These are phyloP conservation scores for Spicauda simplicius DNA, from an alignment of 2,888 invertebrate genomes.

Conservation along the genomic window DNA sequence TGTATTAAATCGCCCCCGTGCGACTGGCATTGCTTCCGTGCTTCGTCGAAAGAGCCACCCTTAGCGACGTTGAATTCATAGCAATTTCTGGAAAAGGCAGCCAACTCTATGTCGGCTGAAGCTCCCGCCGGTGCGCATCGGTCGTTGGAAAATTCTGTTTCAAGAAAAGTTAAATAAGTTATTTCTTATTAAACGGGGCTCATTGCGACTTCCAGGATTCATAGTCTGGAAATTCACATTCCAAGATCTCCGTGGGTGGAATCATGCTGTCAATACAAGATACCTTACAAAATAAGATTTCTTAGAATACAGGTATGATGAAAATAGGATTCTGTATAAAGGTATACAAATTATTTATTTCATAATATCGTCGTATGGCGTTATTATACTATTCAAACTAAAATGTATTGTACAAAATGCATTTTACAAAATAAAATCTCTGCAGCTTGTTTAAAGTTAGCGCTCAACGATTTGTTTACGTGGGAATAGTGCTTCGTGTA, in stretches of 20 bases:
- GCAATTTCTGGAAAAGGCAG: conserved; percentile 93
- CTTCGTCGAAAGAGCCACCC: conserved; percentile 93
- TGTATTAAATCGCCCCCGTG: conserved; percentile 90
- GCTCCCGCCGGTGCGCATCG: conserved; percentile 90
- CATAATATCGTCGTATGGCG: too few relatives aligned
- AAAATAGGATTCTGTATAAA: neutral
- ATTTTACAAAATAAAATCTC: too few relatives aligned
- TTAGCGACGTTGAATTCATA: conserved; percentile 94
- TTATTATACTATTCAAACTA: neutral
- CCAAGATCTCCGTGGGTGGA: neutral
- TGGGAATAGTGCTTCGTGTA: neutral
- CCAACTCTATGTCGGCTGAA: conserved; percentile 91
- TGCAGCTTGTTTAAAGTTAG: conserved; percentile 8
- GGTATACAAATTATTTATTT: too few relatives aligned
- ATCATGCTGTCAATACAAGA: conserved; percentile 1
- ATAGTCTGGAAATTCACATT: neutral
- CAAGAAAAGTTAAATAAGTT: neutral
- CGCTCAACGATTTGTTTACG: neutral
- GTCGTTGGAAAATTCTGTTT: conserved; percentile 92
- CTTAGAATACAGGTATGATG: neutral
- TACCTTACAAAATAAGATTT: neutral
- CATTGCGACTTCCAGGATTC: neutral
- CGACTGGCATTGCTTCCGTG: conserved; percentile 89
- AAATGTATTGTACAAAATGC: too few relatives aligned
- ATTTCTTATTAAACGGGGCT: neutral